phyloP scores from a whole-genome alignment of 2,113 vertebrate species.

The Empidonax traillii region DNA sequence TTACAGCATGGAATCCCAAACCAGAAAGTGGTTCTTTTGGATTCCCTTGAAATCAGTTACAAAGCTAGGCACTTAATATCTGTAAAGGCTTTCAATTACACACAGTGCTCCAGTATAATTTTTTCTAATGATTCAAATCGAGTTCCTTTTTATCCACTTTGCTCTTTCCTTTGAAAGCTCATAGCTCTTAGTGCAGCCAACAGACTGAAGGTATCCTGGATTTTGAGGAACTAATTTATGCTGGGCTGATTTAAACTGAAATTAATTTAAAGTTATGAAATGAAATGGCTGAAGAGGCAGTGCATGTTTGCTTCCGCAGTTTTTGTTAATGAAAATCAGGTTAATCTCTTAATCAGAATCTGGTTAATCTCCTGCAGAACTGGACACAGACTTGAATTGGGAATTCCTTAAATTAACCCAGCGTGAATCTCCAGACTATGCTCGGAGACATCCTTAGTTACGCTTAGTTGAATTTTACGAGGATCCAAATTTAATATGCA shows the following conservation, averaged over 20 bases:
- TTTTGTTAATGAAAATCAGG: not conserved
- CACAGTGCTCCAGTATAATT: not conserved
- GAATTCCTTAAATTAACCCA: not conserved
- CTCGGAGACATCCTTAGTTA: not conserved
- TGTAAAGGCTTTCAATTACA: not conserved
- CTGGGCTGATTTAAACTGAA: not conserved
- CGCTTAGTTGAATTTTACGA: not conserved
- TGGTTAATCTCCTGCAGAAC: not conserved
- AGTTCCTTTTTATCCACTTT: not conserved
- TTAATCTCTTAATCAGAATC: not conserved
- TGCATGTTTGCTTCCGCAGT: not conserved
- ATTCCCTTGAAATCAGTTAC: not conserved
- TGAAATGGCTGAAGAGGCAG: not conserved
- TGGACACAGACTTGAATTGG: not conserved
- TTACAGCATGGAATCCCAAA: not conserved
- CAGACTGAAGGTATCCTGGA: not conserved
- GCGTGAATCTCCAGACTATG: not conserved
- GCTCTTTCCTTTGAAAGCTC: not conserved
- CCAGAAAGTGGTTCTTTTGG: not conserved
- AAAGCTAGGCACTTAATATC: not conserved
- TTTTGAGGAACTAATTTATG: not conserved
- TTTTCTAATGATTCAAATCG: not conserved
- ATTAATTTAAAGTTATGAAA: not conserved
- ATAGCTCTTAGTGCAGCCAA: accelerated
- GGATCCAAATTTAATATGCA: not conserved